Evolutionary conservation across 2,888 invertebrate species (phyloP).

Genomic region (Harpalus rufipes): DNA sequence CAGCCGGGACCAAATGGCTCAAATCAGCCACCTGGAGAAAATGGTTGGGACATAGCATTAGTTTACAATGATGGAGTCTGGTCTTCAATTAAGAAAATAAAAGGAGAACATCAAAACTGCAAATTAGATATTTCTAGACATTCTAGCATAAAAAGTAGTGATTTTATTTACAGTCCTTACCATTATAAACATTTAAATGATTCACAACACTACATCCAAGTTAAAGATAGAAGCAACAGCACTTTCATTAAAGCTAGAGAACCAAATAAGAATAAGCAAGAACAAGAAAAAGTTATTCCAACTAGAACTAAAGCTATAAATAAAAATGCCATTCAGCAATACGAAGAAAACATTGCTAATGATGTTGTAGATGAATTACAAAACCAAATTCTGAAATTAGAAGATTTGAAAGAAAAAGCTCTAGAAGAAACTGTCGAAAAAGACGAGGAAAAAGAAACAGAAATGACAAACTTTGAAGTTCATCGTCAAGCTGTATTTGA

Average conservation of each 20-base stretch:
- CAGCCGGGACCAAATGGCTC: conserved; percentile 67
- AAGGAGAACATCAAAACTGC: conserved; percentile 49
- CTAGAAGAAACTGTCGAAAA: conserved; percentile 64
- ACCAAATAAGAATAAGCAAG: conserved; percentile 53
- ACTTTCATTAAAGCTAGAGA: conserved; percentile 43
- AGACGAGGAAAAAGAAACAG: conserved; percentile 66
- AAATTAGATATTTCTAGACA: conserved; percentile 63
- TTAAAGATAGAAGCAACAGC: background rate
- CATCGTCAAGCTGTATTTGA: conserved; percentile 57
- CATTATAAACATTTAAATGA: conserved; percentile 40
- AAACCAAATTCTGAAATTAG: conserved; percentile 36
- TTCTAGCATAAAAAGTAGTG: background rate
- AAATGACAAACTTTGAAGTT: conserved; percentile 55
- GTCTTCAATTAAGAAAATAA: conserved; percentile 40
- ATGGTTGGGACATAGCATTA: conserved; percentile 70
- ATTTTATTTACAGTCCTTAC: conserved; percentile 28
- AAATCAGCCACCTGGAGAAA: conserved; percentile 69
- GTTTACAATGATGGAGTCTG: conserved; percentile 51
- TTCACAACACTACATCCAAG: conserved; percentile 45
- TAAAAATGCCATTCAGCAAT: conserved; percentile 35
- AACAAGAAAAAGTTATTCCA: conserved; percentile 58
- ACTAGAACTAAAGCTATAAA: conserved; percentile 67
- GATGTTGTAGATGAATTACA: conserved; percentile 31
- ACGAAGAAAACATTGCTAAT: background rate
- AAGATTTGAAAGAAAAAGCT: conserved; percentile 64